phyloP scores from a whole-genome alignment of 2,113 vertebrate species.

The Leucopsar rothschildi region DNA sequence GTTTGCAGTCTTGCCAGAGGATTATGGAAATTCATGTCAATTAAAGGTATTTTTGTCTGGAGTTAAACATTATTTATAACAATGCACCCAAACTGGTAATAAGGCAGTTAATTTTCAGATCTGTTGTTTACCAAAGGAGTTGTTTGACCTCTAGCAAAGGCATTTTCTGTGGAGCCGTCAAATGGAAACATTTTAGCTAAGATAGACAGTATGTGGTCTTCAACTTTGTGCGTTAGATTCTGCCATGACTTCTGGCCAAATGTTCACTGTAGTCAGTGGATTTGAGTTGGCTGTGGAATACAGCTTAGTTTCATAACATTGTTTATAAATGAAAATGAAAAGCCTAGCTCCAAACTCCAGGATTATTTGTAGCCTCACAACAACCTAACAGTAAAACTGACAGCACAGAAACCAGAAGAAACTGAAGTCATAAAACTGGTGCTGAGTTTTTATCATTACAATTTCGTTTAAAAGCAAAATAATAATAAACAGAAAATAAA shows the following conservation, averaged over 20 bases:
- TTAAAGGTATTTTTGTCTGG: background rate
- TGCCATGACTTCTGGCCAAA: background rate
- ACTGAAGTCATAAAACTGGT: background rate
- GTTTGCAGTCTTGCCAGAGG: background rate
- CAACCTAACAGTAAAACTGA: background rate
- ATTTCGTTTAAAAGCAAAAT: background rate
- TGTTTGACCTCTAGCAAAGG: background rate
- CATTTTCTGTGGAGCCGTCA: background rate
- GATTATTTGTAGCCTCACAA: background rate
- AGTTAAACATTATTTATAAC: background rate
- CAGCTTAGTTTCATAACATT: background rate
- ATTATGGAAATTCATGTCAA: background rate
- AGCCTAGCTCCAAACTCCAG: background rate
- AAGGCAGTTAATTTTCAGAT: background rate
- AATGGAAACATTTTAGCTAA: background rate
- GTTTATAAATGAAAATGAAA: background rate
- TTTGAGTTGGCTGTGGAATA: background rate
- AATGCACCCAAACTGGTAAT: background rate
- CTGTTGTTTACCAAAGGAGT: background rate
- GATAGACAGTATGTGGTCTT: background rate
- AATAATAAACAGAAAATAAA: background rate
- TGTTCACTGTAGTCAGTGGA: background rate
- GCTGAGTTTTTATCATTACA: background rate
- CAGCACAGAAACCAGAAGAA: background rate
- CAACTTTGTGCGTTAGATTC: background rate